phyloP scores from a whole-genome alignment of 2,113 vertebrate genomes.

The Oryctolagus cuniculus region DNA sequence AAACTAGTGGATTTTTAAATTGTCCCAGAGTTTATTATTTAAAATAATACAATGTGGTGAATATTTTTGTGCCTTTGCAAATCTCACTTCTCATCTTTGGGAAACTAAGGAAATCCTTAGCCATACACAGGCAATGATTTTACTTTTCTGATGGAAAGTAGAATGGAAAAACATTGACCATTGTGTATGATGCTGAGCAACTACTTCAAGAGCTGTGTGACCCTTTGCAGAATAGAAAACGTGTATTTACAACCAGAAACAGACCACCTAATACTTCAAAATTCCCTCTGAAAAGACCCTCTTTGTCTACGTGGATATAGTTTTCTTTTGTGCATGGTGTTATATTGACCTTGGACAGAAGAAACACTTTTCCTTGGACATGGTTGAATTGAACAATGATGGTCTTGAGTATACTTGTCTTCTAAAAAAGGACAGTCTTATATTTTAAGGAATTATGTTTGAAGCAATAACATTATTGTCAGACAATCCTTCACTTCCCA shows the following conservation, averaged over 20 bases:
- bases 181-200: background rate
- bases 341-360: conserved; percentile 31
- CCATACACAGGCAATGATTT: background rate
- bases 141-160: background rate
- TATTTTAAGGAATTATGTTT: conserved; percentile 52
- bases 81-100: background rate
- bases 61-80: background rate
- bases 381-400: background rate
- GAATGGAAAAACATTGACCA: background rate
- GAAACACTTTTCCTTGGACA: background rate
- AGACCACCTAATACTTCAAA: background rate
- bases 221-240: background rate
- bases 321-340: conserved; percentile 16
- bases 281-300: background rate
- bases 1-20: background rate
- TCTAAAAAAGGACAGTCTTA: background rate
- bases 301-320: background rate
- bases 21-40: background rate
- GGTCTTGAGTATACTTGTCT: background rate
- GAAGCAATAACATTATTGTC: conserved; percentile 50
- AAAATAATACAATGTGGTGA: background rate
- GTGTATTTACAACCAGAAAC: background rate
- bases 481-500: conserved; percentile 10
- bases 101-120: background rate
- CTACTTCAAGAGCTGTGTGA: background rate